Evolutionary conservation across 1,140 invertebrate genomes (phyloP).

Genomic region (Drosophila mauritiana): DNA sequence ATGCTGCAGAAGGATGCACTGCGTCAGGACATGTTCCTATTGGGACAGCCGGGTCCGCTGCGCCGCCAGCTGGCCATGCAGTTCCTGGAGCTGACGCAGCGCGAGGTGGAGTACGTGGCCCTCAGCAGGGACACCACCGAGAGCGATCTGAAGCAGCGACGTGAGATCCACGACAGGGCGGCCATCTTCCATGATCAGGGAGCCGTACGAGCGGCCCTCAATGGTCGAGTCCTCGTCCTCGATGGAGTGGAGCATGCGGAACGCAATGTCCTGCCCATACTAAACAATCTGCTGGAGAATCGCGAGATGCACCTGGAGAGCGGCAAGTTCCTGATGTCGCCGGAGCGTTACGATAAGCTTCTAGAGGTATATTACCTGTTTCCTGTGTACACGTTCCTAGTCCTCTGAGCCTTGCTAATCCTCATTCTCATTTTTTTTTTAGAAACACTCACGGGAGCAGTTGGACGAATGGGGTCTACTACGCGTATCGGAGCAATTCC

Average conservation of each 20-base stretch:
- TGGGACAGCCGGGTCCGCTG: conserved; percentile 93
- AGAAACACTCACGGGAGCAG: conserved; percentile 88
- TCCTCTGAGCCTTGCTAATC: neutral
- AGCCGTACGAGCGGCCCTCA: conserved; percentile 94
- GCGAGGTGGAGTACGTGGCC: conserved; percentile 97
- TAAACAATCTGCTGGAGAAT: conserved; percentile 99
- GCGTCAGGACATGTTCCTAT: conserved; percentile 97
- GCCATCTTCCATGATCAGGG: conserved; percentile 98
- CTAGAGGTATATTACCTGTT: conserved; percentile 88
- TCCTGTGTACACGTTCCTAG: neutral
- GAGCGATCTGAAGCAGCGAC: conserved; percentile 97
- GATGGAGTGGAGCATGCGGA: conserved; percentile 99
- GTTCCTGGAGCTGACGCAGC: conserved; percentile 93
- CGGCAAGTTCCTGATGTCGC: conserved; percentile 95
- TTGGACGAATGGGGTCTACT: conserved; percentile 95
- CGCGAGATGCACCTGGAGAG: conserved; percentile 99
- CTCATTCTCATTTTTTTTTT: neutral
- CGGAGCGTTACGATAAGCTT: conserved; percentile 95
- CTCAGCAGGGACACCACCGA: conserved; percentile 98
- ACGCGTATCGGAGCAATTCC: conserved; percentile 95
- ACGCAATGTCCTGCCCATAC: conserved; percentile 96
- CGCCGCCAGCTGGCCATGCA: conserved; percentile 92
- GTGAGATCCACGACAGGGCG: conserved; percentile 94
- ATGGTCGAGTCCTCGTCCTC: conserved; percentile 95
- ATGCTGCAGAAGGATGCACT: conserved; percentile 97